Evolutionary conservation across 2,113 vertebrate genomes (phyloP), one percentile per base, ranked within the genome.

Genomic region (Trinectes maculatus): DNA sequence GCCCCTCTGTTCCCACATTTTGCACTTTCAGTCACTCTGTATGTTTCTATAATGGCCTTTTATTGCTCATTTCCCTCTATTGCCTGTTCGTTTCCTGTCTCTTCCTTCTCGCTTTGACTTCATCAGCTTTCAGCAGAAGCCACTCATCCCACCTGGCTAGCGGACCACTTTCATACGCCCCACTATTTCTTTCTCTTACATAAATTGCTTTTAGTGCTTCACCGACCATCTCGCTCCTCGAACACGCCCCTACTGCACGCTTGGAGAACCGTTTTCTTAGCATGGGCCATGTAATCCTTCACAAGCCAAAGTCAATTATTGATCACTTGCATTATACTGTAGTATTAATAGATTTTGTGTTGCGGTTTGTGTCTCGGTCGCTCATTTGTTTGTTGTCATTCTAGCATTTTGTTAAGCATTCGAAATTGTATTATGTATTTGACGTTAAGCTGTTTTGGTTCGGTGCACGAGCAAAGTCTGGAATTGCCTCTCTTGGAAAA

Each of bases 151-250:
- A 71, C 66, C 59, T 40, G 34, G 57, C 62, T 74, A 37, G 40
- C 73, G 36, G 56, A 51, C 18, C 51, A 62, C 71, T 82, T 75
- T 68, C 39, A 87, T 68, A 76, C 61, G 16, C 49, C 51, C 22
- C 5, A 16, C 34, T 64, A 44, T 79, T 77, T 59, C 58, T 58
- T 75, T 75, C 53, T 66, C 53, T 51, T 24, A 58, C 58, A 36
- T 74, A 74, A 79, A 86, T 82, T 78, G 60, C 75, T 81, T 63
- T 71, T 60, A 87, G 66, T 74, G 57, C 48, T 69, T 61, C 16
- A 55, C 84, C 75, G 77, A 44, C 78, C 72, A 56, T 60, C 47
- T 51, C 67, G 52, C 65, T 62, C 44, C 36, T 61, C 1, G 2
- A 28, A 74, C 37, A 42, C 36, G 37, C 42, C 49, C 52, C 48